Evolutionary conservation across 2,888 invertebrate genomes (phyloP), one percentile per base, ranked within the genome.

Genomic region (Acrocera orbiculus): DNA sequence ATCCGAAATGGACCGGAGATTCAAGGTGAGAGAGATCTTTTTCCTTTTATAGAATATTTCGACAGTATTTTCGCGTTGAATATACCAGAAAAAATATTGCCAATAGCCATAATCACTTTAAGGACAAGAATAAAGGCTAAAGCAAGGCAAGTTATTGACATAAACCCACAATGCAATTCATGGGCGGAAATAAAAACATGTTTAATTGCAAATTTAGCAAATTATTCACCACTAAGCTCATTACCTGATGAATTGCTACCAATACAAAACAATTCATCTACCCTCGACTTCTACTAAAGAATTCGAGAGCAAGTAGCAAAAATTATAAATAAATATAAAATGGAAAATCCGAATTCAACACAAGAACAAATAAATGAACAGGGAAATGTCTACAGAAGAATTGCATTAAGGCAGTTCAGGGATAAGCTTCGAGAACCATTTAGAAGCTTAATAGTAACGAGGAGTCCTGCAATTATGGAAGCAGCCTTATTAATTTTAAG

Each of bases 271-370:
- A 22, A 22, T 22, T 22, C 22, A 22, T 22, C 3, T 7, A 3
- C 8, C 2, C 10, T 22, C 8, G 26, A 26, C 13, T 32, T 32
- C 26, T 32, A 26, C 14, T 13, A 32, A 9, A 19, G 8, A 19
- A 32, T 32, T 19, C 26, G 26, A 26, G 15, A 26, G 3, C 7
- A 32, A 32, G 16, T 26, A 26, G 17, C 32, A 32, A 11, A 8
- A 19, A 19, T 26, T 32, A 17, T 16, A 25, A 13, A 32, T 26
- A 19, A 26, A 32, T 17, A 16, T 16, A 13, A 4, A 13, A 3
- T 26, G 25, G 22, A 22, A 2, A 22, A 22, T 3, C 22, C 4
- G 4, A 4, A 22, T 4, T 9, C 22, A 22, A 3, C 22, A 2
- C 4, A 22, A 16, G 11, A 32, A n/a, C 16, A 26, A 25, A 16